phyloP scores from a whole-genome alignment of 2,797 vertebrate species.

The Avahi laniger region DNA sequence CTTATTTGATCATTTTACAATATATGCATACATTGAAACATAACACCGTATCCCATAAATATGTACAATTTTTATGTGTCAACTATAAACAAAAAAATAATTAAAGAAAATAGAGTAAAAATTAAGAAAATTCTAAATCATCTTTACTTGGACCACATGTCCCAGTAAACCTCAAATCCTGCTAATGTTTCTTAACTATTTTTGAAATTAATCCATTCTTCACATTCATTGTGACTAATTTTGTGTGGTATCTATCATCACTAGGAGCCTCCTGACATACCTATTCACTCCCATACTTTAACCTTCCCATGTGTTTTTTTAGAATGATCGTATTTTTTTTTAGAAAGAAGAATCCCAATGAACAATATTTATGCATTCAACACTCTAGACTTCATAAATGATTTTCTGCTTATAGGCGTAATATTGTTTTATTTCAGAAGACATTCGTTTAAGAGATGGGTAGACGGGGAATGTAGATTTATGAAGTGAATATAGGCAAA shows the following conservation, averaged over 20 bases:
- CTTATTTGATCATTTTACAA: not conserved
- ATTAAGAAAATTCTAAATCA: not conserved
- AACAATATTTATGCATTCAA: not conserved
- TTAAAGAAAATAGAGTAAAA: not conserved
- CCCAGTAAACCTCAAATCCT: not conserved
- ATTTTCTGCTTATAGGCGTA: not conserved
- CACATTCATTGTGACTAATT: not conserved
- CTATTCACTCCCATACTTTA: not conserved
- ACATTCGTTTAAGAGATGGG: conserved; percentile 16
- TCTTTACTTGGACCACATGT: not conserved
- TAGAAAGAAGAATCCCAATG: not conserved
- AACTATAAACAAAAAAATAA: not conserved
- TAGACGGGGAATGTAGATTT: not conserved
- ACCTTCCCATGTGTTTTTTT: not conserved
- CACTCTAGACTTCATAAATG: conserved; percentile 5
- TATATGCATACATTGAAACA: not conserved
- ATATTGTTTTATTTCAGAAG: conserved; percentile 49
- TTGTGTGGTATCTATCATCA: not conserved
- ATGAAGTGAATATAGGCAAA: conserved; percentile 10
- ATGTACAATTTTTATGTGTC: not conserved
- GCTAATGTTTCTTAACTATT: not conserved
- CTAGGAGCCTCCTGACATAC: not conserved
- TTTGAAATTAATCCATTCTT: not conserved
- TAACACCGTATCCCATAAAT: not conserved
- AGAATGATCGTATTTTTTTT: not conserved